These are phyloP conservation scores for Heliconius aoede DNA, from an alignment of 2,888 invertebrate genomes.

Conservation along the genomic window DNA sequence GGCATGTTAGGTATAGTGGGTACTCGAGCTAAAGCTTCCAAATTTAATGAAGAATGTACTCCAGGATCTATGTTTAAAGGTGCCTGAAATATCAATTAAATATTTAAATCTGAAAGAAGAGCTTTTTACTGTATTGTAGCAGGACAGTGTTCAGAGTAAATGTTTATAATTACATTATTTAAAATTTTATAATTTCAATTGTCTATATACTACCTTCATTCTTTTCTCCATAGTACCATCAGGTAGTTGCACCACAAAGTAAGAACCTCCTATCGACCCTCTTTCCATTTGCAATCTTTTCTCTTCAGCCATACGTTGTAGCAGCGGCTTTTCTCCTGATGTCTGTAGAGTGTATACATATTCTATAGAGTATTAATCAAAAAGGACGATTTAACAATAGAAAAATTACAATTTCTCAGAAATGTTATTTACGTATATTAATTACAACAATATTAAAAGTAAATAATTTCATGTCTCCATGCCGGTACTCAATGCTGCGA, in stretches of 20 bases:
- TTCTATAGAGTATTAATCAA: neutral
- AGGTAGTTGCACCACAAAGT: slow-evolving; percentile 93
- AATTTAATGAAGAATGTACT: slow-evolving; percentile 95
- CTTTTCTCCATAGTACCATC: slow-evolving; percentile 96
- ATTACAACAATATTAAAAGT: too few species aligned
- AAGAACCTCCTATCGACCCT: slow-evolving; percentile 94
- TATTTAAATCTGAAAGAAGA: neutral
- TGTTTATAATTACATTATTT: too few species aligned
- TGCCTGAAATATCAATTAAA: slow-evolving; percentile 60
- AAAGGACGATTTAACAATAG: neutral
- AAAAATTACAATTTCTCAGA: too few species aligned
- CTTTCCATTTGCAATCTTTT: slow-evolving; percentile 95
- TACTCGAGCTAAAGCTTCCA: slow-evolving; percentile 86
- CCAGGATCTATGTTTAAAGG: slow-evolving; percentile 96
- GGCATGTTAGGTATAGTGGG: slow-evolving; percentile 89
- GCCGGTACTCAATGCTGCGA: too few species aligned
- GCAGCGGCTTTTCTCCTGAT: slow-evolving; percentile 90
- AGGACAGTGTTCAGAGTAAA: too few species aligned
- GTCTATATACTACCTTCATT: slow-evolving; percentile 85
- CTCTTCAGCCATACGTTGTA: slow-evolving; percentile 97
- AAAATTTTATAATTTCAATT: neutral
- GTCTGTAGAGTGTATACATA: slow-evolving; percentile 57
- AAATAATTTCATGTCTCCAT: too few species aligned
- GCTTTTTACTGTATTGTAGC: neutral
- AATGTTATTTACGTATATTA: too few species aligned